Evolutionary conservation across 2,797 vertebrate species (phyloP).

Genomic region (Characodon lateralis): DNA sequence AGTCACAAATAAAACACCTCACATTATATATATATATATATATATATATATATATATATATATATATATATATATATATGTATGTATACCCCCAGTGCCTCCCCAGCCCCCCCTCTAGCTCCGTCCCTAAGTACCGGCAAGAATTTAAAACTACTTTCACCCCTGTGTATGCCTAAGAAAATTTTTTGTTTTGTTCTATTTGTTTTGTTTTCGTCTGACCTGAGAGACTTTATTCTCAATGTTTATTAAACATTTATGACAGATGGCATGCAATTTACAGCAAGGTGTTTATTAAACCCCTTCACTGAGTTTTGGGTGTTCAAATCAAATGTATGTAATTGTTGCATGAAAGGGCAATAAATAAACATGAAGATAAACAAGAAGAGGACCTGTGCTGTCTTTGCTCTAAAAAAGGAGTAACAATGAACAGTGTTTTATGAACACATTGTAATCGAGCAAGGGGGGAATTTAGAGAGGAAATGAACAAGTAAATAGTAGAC

Average conservation of each 20-base stretch:
- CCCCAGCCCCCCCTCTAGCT: too few relatives aligned
- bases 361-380: conserved; percentile 23
- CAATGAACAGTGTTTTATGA: neutral
- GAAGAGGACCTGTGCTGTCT: neutral
- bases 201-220: neutral
- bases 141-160: too few relatives aligned
- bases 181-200: conserved; percentile 5
- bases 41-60: too few relatives aligned
- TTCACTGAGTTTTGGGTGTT: conserved; percentile 35
- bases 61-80: too few relatives aligned
- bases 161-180: conserved; percentile 3
- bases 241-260: conserved; percentile 31
- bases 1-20: accelerated
- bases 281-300: conserved; percentile 35
- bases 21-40: too few relatives aligned
- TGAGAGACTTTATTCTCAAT: conserved; percentile 8
- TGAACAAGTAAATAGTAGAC: neutral
- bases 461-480: neutral
- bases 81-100: too few relatives aligned
- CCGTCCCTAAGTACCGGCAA: too few relatives aligned
- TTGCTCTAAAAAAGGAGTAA: neutral
- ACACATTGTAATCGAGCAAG: neutral
- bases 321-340: conserved; percentile 48
- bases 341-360: conserved; percentile 34
- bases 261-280: conserved; percentile 40